Conservation (phyloP, 1,140 invertebrate genomes). For the Bombus waltoni region DNA sequence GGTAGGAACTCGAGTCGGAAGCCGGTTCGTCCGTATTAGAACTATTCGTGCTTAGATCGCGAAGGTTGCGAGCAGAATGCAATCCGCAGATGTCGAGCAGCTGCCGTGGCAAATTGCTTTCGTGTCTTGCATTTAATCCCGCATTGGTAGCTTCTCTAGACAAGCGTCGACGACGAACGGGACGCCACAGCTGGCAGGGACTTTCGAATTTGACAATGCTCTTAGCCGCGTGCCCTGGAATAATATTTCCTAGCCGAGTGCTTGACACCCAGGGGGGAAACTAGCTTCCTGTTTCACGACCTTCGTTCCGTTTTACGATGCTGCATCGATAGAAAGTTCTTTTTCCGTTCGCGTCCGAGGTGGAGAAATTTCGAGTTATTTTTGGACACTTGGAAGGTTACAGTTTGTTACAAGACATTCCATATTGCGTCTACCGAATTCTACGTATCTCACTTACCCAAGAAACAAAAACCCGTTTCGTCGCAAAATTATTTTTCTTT, state of each 20-base stretch:
- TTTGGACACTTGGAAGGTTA: no score
- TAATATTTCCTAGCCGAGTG: neutral
- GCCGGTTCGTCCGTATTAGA: conserved; percentile 16
- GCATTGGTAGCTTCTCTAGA: conserved; percentile 63
- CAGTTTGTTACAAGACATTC: no score
- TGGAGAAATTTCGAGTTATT: neutral
- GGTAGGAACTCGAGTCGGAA: neutral
- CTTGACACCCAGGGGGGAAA: neutral
- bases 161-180: conserved; percentile 23
- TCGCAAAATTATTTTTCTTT: no score
- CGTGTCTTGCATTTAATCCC: conserved; percentile 65
- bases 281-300: conserved; percentile 27
- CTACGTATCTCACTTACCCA: no score
- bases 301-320: neutral
- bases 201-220: conserved; percentile 48
- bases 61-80: conserved; percentile 62
- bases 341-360: neutral
- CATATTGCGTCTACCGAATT: no score
- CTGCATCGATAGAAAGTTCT: no score
- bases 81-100: conserved; percentile 76
- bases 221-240: neutral
- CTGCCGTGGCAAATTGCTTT: conserved; percentile 70
- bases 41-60: conserved; percentile 62
- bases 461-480: no score
- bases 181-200: conserved; percentile 54